These are phyloP conservation scores for Drepana arcuata DNA, from an alignment of 1,140 invertebrate species.

Conservation along the genomic window DNA sequence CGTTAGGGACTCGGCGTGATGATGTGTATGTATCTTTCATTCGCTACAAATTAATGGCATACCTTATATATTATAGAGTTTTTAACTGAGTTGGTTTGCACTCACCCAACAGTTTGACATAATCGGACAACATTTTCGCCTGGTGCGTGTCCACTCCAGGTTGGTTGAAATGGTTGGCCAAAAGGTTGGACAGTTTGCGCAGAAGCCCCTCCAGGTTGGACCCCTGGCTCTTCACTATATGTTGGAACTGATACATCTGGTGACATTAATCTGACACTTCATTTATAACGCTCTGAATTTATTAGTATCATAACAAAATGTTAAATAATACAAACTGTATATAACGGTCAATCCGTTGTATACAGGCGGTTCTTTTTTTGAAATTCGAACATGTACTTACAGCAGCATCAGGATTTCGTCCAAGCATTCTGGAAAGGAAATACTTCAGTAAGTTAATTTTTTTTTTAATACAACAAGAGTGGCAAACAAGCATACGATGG, in stretches of 20 bases:
- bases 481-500: too few relatives aligned
- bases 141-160: slow-evolving; percentile 51
- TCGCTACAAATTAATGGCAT: too few relatives aligned
- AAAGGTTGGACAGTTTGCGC: slow-evolving; percentile 48
- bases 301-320: slow-evolving; percentile 5
- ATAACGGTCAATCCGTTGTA: too few relatives aligned
- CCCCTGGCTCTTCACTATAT: slow-evolving; percentile 38
- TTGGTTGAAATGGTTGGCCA: slow-evolving; percentile 61
- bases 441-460: too few relatives aligned
- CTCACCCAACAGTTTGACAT: slow-evolving; percentile 68
- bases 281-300: too few relatives aligned
- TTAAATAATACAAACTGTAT: slow-evolving; percentile 2
- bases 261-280: too few relatives aligned
- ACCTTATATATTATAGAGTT: too few relatives aligned
- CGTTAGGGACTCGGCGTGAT: too few relatives aligned
- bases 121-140: slow-evolving; percentile 55
- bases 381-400: slow-evolving; percentile 38
- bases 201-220: slow-evolving; percentile 42
- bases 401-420: slow-evolving; percentile 71
- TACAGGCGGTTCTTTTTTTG: neutral
- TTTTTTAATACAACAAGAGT: too few relatives aligned
- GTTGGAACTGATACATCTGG: slow-evolving; percentile 71
- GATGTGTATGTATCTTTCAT: too few relatives aligned
- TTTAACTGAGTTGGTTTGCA: slow-evolving; percentile 3
- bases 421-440: slow-evolving; percentile 68